Evolutionary conservation across 2,113 vertebrate genomes (phyloP).

Genomic region (Antigone vipio): DNA sequence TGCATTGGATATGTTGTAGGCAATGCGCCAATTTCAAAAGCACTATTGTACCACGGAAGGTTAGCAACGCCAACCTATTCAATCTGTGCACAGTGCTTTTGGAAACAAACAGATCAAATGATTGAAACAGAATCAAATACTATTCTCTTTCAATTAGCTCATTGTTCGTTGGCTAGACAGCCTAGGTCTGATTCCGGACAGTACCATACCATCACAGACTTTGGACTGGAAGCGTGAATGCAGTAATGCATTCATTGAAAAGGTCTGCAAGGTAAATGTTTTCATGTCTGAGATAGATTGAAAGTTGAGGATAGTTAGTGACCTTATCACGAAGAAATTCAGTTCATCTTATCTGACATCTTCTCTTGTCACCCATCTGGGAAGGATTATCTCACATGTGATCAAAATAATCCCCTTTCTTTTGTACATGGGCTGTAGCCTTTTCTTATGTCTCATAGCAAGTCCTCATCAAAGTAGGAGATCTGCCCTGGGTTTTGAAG

Average conservation of each 20-base stretch:
- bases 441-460: not conserved
- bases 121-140: conserved; percentile 24
- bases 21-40: not conserved
- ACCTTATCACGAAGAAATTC: not conserved
- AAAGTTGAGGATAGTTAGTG: not conserved
- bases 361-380: not conserved
- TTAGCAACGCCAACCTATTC: not conserved
- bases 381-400: not conserved
- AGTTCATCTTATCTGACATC: not conserved
- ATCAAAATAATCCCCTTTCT: not conserved
- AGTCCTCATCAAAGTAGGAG: not conserved
- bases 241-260: not conserved
- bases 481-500: not conserved
- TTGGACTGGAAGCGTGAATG: not conserved
- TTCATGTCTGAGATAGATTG: not conserved
- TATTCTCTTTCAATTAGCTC: not conserved
- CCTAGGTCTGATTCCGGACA: conserved; percentile 6
- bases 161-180: conserved; percentile 17
- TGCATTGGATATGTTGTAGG: not conserved
- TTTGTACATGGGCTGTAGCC: not conserved
- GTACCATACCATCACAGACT: not conserved
- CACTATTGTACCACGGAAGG: not conserved
- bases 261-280: not conserved
- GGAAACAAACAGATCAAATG: conserved; percentile 31
- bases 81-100: not conserved